Percentiles rank a stretch among this genome's conserved stretches.
Evolutionary conservation across 2,113 vertebrate species (phyloP).

Genomic region (Phylloscopus trochiloides): DNA sequence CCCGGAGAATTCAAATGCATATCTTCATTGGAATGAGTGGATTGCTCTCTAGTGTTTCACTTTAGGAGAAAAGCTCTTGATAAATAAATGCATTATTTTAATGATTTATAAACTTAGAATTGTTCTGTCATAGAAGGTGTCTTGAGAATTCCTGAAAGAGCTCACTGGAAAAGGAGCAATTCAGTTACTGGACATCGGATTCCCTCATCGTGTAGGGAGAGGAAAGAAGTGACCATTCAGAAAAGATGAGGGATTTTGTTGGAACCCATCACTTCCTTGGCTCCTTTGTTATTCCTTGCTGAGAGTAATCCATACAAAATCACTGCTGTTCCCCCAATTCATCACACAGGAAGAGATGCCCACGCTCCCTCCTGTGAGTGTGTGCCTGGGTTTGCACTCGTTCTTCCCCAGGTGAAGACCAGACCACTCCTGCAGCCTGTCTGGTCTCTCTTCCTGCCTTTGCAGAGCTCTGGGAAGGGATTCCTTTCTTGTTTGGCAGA

Average conservation of each 20-base stretch:
- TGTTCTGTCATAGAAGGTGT: neutral
- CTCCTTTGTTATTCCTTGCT: neutral
- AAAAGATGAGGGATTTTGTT: neutral
- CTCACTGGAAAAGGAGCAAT: neutral
- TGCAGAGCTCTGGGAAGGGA: neutral
- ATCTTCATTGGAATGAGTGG: neutral
- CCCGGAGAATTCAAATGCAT: neutral
- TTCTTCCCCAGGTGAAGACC: neutral
- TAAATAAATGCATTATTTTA: slow-evolving; percentile 47
- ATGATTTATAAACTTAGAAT: slow-evolving; percentile 23
- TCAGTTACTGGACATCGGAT: neutral
- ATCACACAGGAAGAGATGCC: neutral
- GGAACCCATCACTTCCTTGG: neutral
- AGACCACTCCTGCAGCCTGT: neutral
- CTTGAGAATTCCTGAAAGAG: neutral
- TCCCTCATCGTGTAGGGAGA: neutral
- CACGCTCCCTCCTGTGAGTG: neutral
- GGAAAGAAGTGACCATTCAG: neutral
- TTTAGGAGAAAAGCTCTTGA: slow-evolving; percentile 27
- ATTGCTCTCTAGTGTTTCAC: slow-evolving; percentile 37
- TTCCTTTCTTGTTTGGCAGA: neutral
- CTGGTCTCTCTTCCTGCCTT: neutral
- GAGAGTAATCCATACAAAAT: neutral
- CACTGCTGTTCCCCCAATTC: neutral
- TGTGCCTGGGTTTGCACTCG: neutral